These are phyloP conservation scores for Desmophyllum pertusum DNA, from an alignment of 92 coral and sea anemone genomes.

Conservation along the genomic window DNA sequence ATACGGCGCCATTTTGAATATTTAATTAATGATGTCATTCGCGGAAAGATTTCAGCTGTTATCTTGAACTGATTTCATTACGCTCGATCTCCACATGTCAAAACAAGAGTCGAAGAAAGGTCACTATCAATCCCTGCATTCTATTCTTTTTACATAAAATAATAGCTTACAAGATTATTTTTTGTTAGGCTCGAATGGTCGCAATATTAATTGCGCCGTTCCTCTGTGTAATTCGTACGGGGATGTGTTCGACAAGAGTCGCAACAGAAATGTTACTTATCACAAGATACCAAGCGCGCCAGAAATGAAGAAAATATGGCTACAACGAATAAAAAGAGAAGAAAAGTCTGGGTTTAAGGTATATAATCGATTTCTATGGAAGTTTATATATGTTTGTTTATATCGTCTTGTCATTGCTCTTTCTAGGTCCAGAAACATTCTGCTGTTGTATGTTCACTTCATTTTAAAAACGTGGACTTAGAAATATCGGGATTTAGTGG, in stretches of 20 bases:
- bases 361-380: neutral
- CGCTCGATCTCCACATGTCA: neutral
- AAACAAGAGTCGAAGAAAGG: neutral
- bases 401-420: too few relatives aligned
- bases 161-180: neutral
- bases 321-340: neutral
- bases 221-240: neutral
- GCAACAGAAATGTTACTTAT: conserved; percentile 13
- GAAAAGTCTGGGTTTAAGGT: neutral
- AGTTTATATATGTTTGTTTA: neutral
- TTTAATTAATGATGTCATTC: neutral
- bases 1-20: too few relatives aligned
- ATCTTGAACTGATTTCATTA: neutral
- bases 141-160: neutral
- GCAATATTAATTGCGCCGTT: conserved; percentile 25
- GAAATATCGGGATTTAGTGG: conserved; percentile 46
- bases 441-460: conserved; percentile 52
- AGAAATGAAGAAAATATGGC: neutral
- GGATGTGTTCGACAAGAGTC: neutral
- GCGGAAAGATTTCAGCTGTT: conserved; percentile 3
- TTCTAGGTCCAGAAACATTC: too few relatives aligned
- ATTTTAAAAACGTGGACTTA: conserved; percentile 38
- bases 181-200: conserved; percentile 16
- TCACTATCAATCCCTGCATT: neutral
- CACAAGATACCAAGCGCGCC: conserved; percentile 26